A percentile compares a stretch with the other conserved stretches of the same genome.
Conservation (phyloP, 2,888 invertebrate species). For the Ecliptopera silaceata region DNA sequence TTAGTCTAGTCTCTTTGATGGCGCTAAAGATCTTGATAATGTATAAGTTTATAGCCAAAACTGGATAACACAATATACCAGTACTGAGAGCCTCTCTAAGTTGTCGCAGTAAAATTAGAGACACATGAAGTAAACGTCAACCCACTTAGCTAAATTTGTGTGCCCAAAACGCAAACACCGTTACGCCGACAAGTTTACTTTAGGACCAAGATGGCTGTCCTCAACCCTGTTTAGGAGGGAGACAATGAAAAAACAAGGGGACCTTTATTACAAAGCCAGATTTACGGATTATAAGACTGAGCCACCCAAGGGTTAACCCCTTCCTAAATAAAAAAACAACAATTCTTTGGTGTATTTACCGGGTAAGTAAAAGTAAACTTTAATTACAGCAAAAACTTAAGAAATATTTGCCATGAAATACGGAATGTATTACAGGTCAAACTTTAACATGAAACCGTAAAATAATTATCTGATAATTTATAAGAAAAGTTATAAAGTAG, state of each 20-base stretch:
- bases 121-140: slow-evolving; percentile 35
- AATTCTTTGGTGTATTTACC: slow-evolving; percentile 29
- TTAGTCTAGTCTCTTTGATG: too few relatives aligned
- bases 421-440: background rate
- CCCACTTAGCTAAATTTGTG: slow-evolving; percentile 50
- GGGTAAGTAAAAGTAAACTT: background rate
- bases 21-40: background rate
- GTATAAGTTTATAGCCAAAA: background rate
- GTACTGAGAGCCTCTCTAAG: slow-evolving; percentile 14
- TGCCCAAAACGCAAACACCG: slow-evolving; percentile 54
- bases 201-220: slow-evolving; percentile 48
- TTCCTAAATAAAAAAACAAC: slow-evolving; percentile 29
- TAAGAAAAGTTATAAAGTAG: slow-evolving; percentile 64
- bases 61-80: background rate
- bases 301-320: slow-evolving; percentile 40
- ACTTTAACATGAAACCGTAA: slow-evolving; percentile 43
- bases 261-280: slow-evolving; percentile 56
- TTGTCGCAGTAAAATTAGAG: slow-evolving; percentile 30
- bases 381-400: background rate
- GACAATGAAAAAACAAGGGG: slow-evolving; percentile 62
- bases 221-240: slow-evolving; percentile 51
- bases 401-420: background rate
- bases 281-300: slow-evolving; percentile 49
- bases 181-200: slow-evolving; percentile 61
- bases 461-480: slow-evolving; percentile 68